Evolutionary conservation across 2,888 invertebrate genomes (phyloP).

Genomic region (Steinernema carpocapsae): DNA sequence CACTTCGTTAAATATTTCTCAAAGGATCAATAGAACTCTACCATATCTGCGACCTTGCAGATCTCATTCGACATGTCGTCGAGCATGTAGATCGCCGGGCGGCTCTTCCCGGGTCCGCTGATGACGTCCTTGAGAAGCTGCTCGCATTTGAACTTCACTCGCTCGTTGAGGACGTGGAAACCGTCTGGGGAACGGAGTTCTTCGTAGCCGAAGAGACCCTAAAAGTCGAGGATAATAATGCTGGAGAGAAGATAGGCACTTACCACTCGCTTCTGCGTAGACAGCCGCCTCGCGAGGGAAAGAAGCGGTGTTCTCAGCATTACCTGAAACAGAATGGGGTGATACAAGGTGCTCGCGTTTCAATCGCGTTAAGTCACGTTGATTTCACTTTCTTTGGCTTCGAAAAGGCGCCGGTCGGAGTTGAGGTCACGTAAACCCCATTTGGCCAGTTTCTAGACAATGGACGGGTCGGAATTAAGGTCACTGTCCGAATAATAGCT

Average conservation of each 20-base stretch:
- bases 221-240: not conserved
- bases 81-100: conserved; percentile 79
- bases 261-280: conserved; percentile 14
- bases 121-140: conserved; percentile 40
- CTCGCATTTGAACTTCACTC: conserved; percentile 44
- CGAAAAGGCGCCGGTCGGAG: not conserved
- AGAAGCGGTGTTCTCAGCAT: conserved; percentile 14
- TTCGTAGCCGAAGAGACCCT: conserved; percentile 63
- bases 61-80: conserved; percentile 92
- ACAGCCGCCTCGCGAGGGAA: not conserved
- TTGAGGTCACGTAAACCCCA: no score
- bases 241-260: not conserved
- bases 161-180: conserved; percentile 49
- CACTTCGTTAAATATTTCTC: not conserved
- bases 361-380: not conserved
- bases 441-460: no score
- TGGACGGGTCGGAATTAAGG: no score
- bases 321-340: not conserved
- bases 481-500: no score
- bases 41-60: conserved; percentile 92
- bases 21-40: conserved; percentile 50
- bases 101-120: conserved; percentile 36
- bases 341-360: not conserved
- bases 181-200: conserved; percentile 52
- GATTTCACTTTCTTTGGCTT: not conserved